phyloP scores from a whole-genome alignment of 2,113 vertebrate species.

The Neodon shergylaensis region DNA sequence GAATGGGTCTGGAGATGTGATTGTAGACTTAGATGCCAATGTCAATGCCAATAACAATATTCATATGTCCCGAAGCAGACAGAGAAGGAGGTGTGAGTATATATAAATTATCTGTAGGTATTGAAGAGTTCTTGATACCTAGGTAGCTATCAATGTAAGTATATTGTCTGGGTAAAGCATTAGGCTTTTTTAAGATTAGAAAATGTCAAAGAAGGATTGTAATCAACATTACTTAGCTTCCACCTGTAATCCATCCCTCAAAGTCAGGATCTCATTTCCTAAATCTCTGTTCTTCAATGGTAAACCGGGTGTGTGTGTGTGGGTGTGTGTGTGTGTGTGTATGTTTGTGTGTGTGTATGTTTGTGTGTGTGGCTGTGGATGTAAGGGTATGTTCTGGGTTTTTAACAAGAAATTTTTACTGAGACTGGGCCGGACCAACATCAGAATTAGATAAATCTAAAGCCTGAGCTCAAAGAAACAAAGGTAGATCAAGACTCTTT shows the following conservation, averaged over 20 bases:
- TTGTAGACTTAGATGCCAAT: neutral
- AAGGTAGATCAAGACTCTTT: fast-evolving
- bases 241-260: too few relatives aligned
- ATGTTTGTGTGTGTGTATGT: too few relatives aligned
- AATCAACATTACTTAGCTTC: too few relatives aligned
- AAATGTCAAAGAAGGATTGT: neutral
- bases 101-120: neutral
- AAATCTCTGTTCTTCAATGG: fast-evolving
- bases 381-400: neutral
- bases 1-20: neutral
- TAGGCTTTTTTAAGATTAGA: neutral
- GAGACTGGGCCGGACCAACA: neutral
- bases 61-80: neutral
- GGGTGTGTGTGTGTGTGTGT: neutral
- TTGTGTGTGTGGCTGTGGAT: neutral
- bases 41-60: neutral
- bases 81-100: neutral
- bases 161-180: fast-evolving
- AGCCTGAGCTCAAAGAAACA: fast-evolving
- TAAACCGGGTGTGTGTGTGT: neutral
- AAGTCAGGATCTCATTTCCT: neutral
- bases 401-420: too few relatives aligned
- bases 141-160: neutral
- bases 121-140: neutral
- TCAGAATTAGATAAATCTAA: too few relatives aligned